Evolutionary conservation across 1,140 invertebrate genomes (phyloP).

Genomic region (Dysdera silvatica): DNA sequence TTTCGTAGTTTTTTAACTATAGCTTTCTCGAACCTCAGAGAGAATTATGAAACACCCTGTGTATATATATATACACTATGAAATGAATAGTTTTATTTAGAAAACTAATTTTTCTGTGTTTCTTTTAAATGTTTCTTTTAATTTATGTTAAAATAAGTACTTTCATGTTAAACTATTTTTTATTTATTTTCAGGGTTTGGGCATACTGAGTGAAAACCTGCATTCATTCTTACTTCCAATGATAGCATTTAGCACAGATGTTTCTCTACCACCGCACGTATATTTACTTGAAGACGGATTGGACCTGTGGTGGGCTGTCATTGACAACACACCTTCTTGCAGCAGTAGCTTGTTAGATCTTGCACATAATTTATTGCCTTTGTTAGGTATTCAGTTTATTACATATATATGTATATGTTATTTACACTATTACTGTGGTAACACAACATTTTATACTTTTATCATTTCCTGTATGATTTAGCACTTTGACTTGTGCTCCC

Average conservation of each 20-base stretch:
- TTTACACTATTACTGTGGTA: no score
- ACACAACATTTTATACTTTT: no score
- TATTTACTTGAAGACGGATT: conserved; percentile 88
- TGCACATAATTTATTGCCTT: conserved; percentile 61
- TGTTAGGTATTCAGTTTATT: no score
- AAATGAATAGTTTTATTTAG: no score
- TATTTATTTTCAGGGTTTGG: conserved; percentile 49
- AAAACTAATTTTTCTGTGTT: no score
- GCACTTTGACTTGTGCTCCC: no score
- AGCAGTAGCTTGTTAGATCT: conserved; percentile 56
- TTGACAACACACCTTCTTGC: conserved; percentile 60
- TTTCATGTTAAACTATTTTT: conserved; percentile 30
- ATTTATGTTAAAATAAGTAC: background rate
- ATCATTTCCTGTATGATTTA: no score
- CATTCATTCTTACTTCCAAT: conserved; percentile 64
- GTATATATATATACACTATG: no score
- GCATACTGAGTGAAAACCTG: conserved; percentile 50
- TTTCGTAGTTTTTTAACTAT: no score
- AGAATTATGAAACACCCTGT: no score
- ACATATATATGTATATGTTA: no score
- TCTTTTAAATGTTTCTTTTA: background rate
- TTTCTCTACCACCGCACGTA: conserved; percentile 67
- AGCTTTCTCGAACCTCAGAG: no score
- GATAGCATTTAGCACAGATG: conserved; percentile 66
- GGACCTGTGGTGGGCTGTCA: conserved; percentile 73